Base-by-base conservation (phyloP, 2,797 vertebrate species). In the Gallinago stenura region DNA sequence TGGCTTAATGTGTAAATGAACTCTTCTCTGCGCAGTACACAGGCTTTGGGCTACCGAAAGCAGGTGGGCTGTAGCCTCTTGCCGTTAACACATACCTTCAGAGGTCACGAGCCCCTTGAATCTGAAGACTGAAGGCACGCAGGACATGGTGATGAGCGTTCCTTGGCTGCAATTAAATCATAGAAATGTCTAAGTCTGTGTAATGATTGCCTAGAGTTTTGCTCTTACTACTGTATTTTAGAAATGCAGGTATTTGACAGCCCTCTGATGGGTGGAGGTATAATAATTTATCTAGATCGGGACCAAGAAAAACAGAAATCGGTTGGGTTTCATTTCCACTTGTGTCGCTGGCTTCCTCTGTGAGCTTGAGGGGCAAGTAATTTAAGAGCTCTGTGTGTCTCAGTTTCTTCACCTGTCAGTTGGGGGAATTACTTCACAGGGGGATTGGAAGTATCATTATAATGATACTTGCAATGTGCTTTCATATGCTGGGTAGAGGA, bases 401-500 rank as follows among this genome's bases (percentile, higher is more conserved):
- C 83, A 17, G 77, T 66, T 96, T 94, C 86, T 54, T 93, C 75
- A 91, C 86, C 86, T 94, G 86, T 93, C 94, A 94, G 68, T n/a
- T 71, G 77, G 58, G 71, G 83, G 83, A 90, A 94, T 89, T 41
- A 82, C 84, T 97, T 95, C 89, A 92, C 81, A 95, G 86, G 86
- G 75, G 88, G 75, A 85, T 82, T 93, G 93, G 88, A 71, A 68
- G 79, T 77, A 93, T 96, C 96, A 92, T 93, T 95, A 90, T 93
- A 96, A 95, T 95, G 96, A 96, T 92, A 41, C 61, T 77, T 85
- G 87, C 89, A 54, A 78, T 83, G 16, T 69, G 90, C 95, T 96
- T 97, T 97, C 93, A 95, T 87, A 93, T 90, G 93, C 93, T 46
- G 87, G 86, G 87, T 53, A 62, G 87, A 84, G 72, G 80, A 91